Conservation (phyloP, 1,140 invertebrate genomes). For the Augochlora pura region DNA sequence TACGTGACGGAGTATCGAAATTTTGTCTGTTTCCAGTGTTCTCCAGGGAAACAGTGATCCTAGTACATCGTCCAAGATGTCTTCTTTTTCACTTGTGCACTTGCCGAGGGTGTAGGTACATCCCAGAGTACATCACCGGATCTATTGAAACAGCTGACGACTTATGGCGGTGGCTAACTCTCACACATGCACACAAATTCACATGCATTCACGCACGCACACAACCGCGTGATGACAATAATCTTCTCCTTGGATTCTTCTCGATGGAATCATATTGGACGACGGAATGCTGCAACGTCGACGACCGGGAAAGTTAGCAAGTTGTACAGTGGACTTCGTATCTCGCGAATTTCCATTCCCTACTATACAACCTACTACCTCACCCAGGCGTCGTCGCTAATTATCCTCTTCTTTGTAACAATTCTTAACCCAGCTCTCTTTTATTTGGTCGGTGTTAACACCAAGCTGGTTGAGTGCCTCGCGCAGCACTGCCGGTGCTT, state of each 20-base stretch:
- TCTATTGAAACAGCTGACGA: not conserved
- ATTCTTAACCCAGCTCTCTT: too few relatives aligned
- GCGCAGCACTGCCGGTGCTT: too few relatives aligned
- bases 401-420: conserved; percentile 10
- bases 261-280: not conserved
- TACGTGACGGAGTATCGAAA: too few relatives aligned
- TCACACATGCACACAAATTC: not conserved
- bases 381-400: conserved; percentile 81
- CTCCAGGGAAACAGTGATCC: too few relatives aligned
- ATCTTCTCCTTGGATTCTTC: not conserved
- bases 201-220: too few relatives aligned
- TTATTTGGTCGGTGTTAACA: too few relatives aligned
- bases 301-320: conserved; percentile 87
- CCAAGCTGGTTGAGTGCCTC: too few relatives aligned
- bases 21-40: too few relatives aligned
- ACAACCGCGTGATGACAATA: too few relatives aligned
- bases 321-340: conserved; percentile 85
- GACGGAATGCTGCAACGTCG: conserved; percentile 71
- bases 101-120: too few relatives aligned
- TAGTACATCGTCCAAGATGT: too few relatives aligned
- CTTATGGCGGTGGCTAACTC: conserved; percentile 1
- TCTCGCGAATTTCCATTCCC: conserved; percentile 83
- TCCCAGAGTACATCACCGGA: too few relatives aligned
- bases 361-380: conserved; percentile 91
- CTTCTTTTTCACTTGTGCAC: not conserved